phyloP scores from a whole-genome alignment of 2,888 invertebrate genomes.

The Tethea ocularis region DNA sequence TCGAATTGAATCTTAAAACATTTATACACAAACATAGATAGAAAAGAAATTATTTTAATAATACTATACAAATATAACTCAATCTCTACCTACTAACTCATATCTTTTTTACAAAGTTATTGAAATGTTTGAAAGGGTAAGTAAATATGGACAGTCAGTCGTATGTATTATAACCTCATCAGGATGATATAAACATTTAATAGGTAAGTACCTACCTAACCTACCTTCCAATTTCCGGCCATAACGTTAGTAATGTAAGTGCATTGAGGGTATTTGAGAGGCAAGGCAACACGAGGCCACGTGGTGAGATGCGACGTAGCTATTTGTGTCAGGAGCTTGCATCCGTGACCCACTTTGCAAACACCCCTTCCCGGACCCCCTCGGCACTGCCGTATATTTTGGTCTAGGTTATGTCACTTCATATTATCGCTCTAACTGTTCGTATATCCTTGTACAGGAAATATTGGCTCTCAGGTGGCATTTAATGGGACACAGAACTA shows the following conservation, averaged over 20 bases:
- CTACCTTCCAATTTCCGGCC: conserved; percentile 1
- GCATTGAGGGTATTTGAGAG: conserved; percentile 52
- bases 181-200: not conserved
- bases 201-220: not conserved
- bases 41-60: too few relatives aligned
- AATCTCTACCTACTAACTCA: too few relatives aligned
- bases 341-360: conserved; percentile 78
- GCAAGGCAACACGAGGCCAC: conserved; percentile 61
- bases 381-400: conserved; percentile 68
- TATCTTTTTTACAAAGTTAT: too few relatives aligned
- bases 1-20: not conserved
- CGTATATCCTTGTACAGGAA: conserved; percentile 33
- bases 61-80: too few relatives aligned
- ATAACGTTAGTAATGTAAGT: conserved; percentile 18
- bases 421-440: conserved; percentile 41
- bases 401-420: conserved; percentile 71
- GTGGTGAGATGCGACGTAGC: conserved; percentile 71
- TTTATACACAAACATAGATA: too few relatives aligned
- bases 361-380: conserved; percentile 65
- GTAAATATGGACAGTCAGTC: too few relatives aligned
- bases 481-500: too few relatives aligned
- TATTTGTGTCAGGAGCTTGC: conserved; percentile 81
- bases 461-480: not conserved
- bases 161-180: too few relatives aligned
- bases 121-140: too few relatives aligned